Percentiles rank a stretch among this genome's conserved stretches.
phyloP scores from a whole-genome alignment of 1,140 invertebrate species.

The Drosophila sucinea region DNA sequence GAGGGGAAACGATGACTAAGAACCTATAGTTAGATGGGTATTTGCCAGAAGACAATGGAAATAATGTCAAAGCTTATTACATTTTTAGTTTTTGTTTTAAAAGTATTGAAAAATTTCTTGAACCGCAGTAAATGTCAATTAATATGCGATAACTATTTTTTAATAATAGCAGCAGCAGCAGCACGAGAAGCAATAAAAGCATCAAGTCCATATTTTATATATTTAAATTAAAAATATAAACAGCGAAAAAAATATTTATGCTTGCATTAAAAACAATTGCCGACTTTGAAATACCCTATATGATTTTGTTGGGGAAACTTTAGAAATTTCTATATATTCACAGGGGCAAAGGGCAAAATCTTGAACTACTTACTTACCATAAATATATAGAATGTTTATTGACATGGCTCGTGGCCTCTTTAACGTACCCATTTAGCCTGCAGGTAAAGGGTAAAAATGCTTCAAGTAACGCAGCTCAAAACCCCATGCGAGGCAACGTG shows the following conservation, averaged over 20 bases:
- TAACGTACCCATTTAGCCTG: neutral
- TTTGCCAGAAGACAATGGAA: constrained; percentile 3
- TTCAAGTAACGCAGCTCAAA: constrained; percentile 41
- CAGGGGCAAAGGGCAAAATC: no score
- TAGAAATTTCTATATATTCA: no score
- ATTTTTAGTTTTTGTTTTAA: constrained; percentile 2
- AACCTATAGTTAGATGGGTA: constrained; percentile 13
- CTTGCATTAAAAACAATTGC: neutral
- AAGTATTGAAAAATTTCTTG: constrained; percentile 15
- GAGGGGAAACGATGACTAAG: neutral
- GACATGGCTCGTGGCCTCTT: neutral
- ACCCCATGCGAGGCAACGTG: constrained; percentile 47
- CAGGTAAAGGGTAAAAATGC: constrained; percentile 27
- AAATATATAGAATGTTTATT: no score
- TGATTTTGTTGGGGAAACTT: no score
- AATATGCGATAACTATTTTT: constrained; percentile 55
- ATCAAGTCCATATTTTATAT: constrained; percentile 56
- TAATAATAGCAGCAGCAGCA: constrained; percentile 28
- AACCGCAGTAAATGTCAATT: constrained; percentile 47
- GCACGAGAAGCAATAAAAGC: constrained; percentile 12
- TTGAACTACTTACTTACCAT: no score
- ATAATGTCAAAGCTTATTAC: constrained; percentile 17
- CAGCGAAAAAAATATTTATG: neutral
- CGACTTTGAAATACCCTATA: neutral
- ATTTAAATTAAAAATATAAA: constrained; percentile 57